These are phyloP conservation scores for Ips nitidus DNA, from an alignment of 1,140 invertebrate genomes.

Conservation along the genomic window DNA sequence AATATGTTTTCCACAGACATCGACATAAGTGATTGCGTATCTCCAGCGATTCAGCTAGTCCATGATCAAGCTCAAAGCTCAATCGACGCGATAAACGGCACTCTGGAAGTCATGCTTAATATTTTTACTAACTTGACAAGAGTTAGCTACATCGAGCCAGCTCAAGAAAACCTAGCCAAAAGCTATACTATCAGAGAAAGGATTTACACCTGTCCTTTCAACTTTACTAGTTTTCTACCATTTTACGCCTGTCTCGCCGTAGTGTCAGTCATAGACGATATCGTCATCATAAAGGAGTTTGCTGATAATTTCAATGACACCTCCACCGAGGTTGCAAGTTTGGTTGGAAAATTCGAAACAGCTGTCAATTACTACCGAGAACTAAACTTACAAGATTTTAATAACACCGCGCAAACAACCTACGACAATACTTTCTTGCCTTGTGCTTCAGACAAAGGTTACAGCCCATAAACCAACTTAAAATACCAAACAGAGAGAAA, in stretches of 20 bases:
- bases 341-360: neutral
- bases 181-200: constrained; percentile 18
- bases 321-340: neutral
- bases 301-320: constrained; percentile 12
- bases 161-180: neutral
- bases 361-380: neutral
- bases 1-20: constrained; percentile 12
- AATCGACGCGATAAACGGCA: neutral
- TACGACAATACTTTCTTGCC: constrained; percentile 10
- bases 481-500: neutral
- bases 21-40: constrained; percentile 14
- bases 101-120: neutral
- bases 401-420: neutral
- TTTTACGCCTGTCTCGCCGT: constrained; percentile 11
- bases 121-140: constrained; percentile 7
- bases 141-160: constrained; percentile 5
- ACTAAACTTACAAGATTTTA: constrained; percentile 1
- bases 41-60: neutral
- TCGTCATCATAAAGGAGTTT: constrained; percentile 12
- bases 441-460: neutral
- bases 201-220: constrained; percentile 20
- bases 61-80: constrained; percentile 3
- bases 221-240: constrained; percentile 11
- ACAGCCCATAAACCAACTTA: neutral
- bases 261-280: constrained; percentile 1